phyloP scores from a whole-genome alignment of 2,797 vertebrate species.

The Neosilurus mollespiculum region DNA sequence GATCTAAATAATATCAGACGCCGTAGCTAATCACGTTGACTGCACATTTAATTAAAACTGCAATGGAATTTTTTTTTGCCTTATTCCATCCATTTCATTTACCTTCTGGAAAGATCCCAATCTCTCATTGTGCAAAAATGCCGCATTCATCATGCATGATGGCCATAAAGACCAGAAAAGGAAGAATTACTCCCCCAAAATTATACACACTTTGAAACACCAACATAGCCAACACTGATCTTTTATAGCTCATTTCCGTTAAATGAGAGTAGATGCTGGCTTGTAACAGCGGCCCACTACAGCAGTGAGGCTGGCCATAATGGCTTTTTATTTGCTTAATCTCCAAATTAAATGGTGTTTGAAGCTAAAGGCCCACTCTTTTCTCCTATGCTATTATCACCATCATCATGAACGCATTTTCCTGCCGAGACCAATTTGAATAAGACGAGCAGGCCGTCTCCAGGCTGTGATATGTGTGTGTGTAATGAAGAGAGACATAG shows the following conservation, averaged over 20 bases:
- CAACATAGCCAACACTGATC: slow-evolving; percentile 59
- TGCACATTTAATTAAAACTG: slow-evolving; percentile 99
- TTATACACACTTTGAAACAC: slow-evolving; percentile 58
- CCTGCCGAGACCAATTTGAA: slow-evolving; percentile 96
- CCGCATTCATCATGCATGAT: slow-evolving; percentile 43
- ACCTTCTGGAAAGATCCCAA: slow-evolving; percentile 51
- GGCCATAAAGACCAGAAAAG: slow-evolving; percentile 52
- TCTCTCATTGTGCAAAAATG: slow-evolving; percentile 26
- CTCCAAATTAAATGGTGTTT: slow-evolving; percentile 94
- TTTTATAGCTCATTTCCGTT: slow-evolving; percentile 89
- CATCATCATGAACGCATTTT: slow-evolving; percentile 92
- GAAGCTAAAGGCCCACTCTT: slow-evolving; percentile 76
- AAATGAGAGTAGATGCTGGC: slow-evolving; percentile 86
- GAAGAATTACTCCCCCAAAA: slow-evolving; percentile 41
- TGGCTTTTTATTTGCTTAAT: slow-evolving; percentile 91
- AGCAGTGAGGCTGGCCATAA: slow-evolving; percentile 77
- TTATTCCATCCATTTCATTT: slow-evolving; percentile 46
- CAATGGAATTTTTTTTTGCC: slow-evolving; percentile 69
- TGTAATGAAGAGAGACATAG: slow-evolving; percentile 45
- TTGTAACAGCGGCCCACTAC: slow-evolving; percentile 82
- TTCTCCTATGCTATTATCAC: slow-evolving; percentile 88
- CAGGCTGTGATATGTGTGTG: slow-evolving; percentile 82
- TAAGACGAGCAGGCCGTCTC: slow-evolving; percentile 89
- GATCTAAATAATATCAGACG: slow-evolving; percentile 98
- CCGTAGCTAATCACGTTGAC: slow-evolving; percentile 98